Evolutionary conservation across 2,888 invertebrate species (phyloP).

Genomic region (Rhagium mordax): DNA sequence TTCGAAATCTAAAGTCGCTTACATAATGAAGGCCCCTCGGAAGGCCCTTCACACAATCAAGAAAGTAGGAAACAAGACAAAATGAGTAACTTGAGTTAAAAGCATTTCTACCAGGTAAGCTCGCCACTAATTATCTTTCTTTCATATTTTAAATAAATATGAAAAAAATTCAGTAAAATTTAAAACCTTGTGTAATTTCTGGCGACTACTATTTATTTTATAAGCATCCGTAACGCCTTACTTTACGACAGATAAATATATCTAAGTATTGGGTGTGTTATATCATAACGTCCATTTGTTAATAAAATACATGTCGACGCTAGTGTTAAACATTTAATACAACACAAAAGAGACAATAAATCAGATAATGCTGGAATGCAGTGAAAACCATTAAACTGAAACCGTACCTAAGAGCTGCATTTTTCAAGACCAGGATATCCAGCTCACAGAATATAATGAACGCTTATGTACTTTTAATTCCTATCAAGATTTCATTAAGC

Average conservation of each 20-base stretch:
- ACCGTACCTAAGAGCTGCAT: not conserved
- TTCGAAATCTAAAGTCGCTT: too few species aligned
- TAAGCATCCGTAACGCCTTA: not conserved
- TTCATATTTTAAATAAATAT: too few species aligned
- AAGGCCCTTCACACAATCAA: too few species aligned
- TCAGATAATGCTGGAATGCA: constrained; percentile 31
- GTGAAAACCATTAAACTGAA: constrained; percentile 8
- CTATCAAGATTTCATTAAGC: not conserved
- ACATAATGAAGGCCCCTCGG: too few species aligned
- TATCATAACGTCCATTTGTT: not conserved
- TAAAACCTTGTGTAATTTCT: not conserved
- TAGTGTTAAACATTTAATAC: not conserved
- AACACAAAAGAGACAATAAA: constrained; percentile 30
- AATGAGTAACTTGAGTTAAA: too few species aligned
- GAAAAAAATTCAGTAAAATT: not conserved
- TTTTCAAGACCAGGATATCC: not conserved
- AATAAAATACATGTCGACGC: not conserved
- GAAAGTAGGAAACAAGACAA: too few species aligned
- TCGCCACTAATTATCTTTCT: too few species aligned
- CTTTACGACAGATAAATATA: not conserved
- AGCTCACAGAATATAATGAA: not conserved
- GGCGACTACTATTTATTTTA: not conserved
- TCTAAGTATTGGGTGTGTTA: not conserved
- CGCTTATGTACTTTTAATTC: not conserved
- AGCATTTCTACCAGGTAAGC: too few species aligned